Percentiles rank a stretch among this genome's conserved stretches.
Evolutionary conservation across 2,888 invertebrate species (phyloP).

Genomic region (Euplexia lucipara): DNA sequence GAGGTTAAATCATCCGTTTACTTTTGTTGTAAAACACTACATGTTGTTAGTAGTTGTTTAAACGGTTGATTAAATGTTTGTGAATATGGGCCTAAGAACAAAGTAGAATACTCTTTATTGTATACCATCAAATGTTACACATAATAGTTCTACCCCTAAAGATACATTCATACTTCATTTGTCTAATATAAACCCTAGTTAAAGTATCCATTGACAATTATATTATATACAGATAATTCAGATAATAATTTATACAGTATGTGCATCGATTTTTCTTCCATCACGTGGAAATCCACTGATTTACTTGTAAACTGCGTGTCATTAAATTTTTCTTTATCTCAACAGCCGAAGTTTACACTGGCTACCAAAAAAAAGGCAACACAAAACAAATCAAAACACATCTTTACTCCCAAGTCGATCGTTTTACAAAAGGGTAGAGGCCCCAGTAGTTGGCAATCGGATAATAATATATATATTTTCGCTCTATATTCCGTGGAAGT

Average conservation of each 20-base stretch:
- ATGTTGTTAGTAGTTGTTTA: background rate
- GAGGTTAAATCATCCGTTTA: slow-evolving; percentile 2
- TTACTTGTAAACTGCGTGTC: background rate
- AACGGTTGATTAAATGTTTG: background rate
- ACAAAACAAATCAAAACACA: slow-evolving; percentile 78
- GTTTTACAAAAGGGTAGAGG: slow-evolving; percentile 79
- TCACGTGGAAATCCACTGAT: too few relatives aligned
- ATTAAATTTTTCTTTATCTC: background rate
- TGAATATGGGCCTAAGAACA: background rate
- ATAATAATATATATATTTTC: slow-evolving; percentile 87
- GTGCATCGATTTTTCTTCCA: too few relatives aligned
- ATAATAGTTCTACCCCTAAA: too few relatives aligned
- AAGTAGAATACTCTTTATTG: too few relatives aligned
- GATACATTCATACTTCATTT: too few relatives aligned
- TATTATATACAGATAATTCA: too few relatives aligned
- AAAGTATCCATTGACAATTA: too few relatives aligned
- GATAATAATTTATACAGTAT: too few relatives aligned
- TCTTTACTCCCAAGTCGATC: slow-evolving; percentile 82
- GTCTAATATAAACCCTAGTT: too few relatives aligned
- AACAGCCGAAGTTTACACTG: slow-evolving; percentile 1
- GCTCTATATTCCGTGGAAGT: slow-evolving; percentile 71
- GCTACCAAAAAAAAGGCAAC: slow-evolving; percentile 49
- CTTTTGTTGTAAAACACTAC: too few relatives aligned
- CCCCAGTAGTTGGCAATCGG: slow-evolving; percentile 79
- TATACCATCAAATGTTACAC: too few relatives aligned